A percentile compares a stretch with the other conserved stretches of the same genome.
Evolutionary conservation across 2,113 vertebrate species (phyloP).

Genomic region (Solenodon paradoxus): DNA sequence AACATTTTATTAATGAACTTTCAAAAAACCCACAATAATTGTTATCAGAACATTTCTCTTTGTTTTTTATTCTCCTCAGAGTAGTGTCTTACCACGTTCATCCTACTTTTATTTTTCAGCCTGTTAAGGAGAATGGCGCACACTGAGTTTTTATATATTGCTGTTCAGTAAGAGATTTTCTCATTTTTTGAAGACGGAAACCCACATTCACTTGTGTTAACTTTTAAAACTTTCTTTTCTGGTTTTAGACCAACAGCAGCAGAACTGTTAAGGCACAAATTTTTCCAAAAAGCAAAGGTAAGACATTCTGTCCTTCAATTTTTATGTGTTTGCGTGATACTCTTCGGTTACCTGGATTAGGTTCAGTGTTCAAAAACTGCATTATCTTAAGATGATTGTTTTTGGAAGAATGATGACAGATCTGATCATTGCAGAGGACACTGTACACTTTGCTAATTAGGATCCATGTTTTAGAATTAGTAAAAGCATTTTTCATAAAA

Average conservation of each 20-base stretch:
- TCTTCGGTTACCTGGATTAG: not conserved
- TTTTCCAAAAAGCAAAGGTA: slow-evolving; percentile 99
- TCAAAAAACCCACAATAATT: not conserved
- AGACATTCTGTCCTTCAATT: slow-evolving; percentile 48
- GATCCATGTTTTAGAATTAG: slow-evolving; percentile 19
- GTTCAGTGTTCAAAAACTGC: not conserved
- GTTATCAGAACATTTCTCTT: not conserved
- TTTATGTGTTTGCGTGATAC: not conserved
- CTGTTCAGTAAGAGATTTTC: slow-evolving; percentile 13
- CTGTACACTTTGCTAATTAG: not conserved
- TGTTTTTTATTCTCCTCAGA: not conserved
- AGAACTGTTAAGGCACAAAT: slow-evolving; percentile 95
- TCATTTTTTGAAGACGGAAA: slow-evolving; percentile 49
- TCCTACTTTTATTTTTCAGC: slow-evolving; percentile 10
- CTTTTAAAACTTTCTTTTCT: slow-evolving; percentile 73
- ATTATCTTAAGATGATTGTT: not conserved
- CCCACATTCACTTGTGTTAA: slow-evolving; percentile 49
- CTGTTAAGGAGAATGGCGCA: not conserved
- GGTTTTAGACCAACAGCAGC: slow-evolving; percentile 93
- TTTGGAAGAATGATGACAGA: not conserved
- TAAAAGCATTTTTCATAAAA: slow-evolving; percentile 11
- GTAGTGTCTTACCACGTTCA: not conserved
- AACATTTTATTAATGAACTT: not conserved
- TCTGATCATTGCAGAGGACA: not conserved
- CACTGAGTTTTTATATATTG: slow-evolving; percentile 27